Evolutionary conservation across 2,797 vertebrate genomes (phyloP), one percentile per base, ranked within the genome.

Genomic region (Enteromius viviparus): DNA sequence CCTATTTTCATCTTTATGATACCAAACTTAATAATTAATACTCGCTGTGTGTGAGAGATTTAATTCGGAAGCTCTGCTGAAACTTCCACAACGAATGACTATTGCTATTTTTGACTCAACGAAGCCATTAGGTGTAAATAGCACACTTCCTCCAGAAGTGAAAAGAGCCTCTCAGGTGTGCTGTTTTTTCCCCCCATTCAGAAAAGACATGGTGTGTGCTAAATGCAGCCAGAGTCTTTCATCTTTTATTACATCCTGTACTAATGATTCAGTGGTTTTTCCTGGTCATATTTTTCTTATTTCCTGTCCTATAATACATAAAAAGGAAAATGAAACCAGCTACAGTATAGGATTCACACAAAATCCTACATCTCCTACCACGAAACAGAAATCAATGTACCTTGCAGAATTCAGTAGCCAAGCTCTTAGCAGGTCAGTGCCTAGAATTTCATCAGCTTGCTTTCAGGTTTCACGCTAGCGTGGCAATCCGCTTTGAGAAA

Each of bases 391-490:
- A 47, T 47, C 17, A 14, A 60, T 80, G 78, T 2, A 47, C 26
- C 79, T 71, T 26, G 15, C 40, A 8, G n/a, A 45, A 72, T 17
- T 81, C 45, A 51, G n/a, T 7, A 29, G 15, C 32, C 40, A 7
- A 82, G 58, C 14, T 51, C 71, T 89, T 90, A 87, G 89, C 82
- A 78, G 80, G 49, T 86, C 85, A 85, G 80, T 87, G 80, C 76
- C 0, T 45, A 23, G 74, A 85, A 81, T 92, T 91, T 91, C 85
- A 91, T 93, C 88, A 91, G 83, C 78, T 60, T 81, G 86, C 83
- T 86, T 89, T 87, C 79, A 81, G 74, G 86, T 88, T 91, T 83
- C 85, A 82, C 88, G 85, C 81, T 85, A 69, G 71, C 29, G 64
- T 82, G 82, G 79, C 89, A 90, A 89, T 90, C 84, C 88, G 81